phyloP scores from a whole-genome alignment of 2,113 vertebrate genomes.

The Pipa parva region DNA sequence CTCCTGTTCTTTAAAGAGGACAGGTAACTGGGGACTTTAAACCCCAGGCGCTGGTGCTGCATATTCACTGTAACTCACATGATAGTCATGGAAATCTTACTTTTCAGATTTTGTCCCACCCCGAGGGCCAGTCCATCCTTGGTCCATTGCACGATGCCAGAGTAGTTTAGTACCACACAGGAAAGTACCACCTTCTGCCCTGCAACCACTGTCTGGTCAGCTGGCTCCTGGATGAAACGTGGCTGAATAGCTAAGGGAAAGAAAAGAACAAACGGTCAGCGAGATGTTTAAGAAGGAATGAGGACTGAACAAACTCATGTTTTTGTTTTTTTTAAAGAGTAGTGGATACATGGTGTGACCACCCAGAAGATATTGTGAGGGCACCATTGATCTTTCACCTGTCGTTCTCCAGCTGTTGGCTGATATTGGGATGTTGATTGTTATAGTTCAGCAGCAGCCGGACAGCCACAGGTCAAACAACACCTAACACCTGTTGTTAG shows the following conservation, averaged over 20 bases:
- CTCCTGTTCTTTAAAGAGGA: neutral
- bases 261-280: neutral
- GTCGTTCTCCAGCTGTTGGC: too few relatives aligned
- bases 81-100: constrained; percentile 58
- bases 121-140: constrained; percentile 91
- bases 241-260: constrained; percentile 60
- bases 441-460: too few relatives aligned
- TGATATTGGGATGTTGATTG: too few relatives aligned
- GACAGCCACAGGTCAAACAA: too few relatives aligned
- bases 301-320: too few relatives aligned
- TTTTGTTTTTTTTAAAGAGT: too few relatives aligned
- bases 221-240: constrained; percentile 86
- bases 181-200: constrained; percentile 80
- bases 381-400: too few relatives aligned
- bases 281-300: neutral
- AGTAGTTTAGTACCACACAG: constrained; percentile 92
- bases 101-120: constrained; percentile 84
- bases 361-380: too few relatives aligned
- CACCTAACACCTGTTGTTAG: too few relatives aligned
- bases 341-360: too few relatives aligned
- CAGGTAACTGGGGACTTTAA: neutral
- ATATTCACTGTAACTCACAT: neutral
- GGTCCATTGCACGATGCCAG: constrained; percentile 94
- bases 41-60: too few relatives aligned
- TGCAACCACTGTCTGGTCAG: constrained; percentile 87